Conservation (phyloP, 2,888 invertebrate genomes). For the Ormyrus nitidulus region DNA sequence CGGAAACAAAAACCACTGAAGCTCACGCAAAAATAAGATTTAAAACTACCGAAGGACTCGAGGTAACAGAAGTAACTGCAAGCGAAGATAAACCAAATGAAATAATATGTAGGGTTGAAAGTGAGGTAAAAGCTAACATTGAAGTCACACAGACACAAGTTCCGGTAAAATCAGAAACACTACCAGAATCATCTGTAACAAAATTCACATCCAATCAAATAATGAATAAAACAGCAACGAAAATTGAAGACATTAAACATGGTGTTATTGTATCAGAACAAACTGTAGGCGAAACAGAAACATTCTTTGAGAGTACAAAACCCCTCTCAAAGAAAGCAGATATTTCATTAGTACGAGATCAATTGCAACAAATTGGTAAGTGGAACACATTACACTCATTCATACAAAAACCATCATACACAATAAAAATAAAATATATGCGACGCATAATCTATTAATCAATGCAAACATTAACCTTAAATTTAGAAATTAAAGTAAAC, state of each 20-base stretch:
- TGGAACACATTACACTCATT: conserved; percentile 58
- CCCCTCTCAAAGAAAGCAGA: conserved; percentile 75
- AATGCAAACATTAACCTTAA: not conserved
- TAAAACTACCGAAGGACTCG: conserved; percentile 70
- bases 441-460: not conserved
- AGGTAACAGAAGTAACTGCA: conserved; percentile 73
- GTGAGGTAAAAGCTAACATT: conserved; percentile 74
- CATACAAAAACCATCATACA: conserved; percentile 1
- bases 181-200: conserved; percentile 63
- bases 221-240: conserved; percentile 66
- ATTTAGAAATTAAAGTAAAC: not conserved
- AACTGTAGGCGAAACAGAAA: conserved; percentile 76
- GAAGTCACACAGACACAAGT: conserved; percentile 75
- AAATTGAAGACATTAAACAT: conserved; percentile 71
- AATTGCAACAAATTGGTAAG: conserved; percentile 70
- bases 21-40: conserved; percentile 67
- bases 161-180: conserved; percentile 72
- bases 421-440: not conserved
- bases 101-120: conserved; percentile 74
- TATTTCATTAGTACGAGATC: conserved; percentile 69
- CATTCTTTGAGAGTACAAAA: conserved; percentile 73
- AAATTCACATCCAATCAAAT: conserved; percentile 66
- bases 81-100: conserved; percentile 72
- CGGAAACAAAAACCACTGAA: conserved; percentile 58
- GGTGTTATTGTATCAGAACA: conserved; percentile 77